Percentiles rank a stretch among this genome's conserved stretches.
These are phyloP conservation scores for Drosophila neotestacea DNA, from an alignment of 2,888 invertebrate genomes.

Conservation along the genomic window DNA sequence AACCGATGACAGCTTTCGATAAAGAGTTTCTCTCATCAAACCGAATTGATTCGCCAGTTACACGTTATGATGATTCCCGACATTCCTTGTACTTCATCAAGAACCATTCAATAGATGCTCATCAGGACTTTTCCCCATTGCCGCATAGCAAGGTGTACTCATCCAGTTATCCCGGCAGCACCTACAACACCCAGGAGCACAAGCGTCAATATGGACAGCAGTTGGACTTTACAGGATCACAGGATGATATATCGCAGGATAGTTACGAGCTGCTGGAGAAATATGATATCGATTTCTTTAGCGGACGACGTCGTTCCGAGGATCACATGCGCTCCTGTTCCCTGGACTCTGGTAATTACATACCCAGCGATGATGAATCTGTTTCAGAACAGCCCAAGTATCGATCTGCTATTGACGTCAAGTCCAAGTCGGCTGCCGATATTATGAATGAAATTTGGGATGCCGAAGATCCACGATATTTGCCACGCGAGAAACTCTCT, in stretches of 20 bases:
- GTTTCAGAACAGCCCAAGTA: slow-evolving; percentile 87
- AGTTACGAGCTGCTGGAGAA: slow-evolving; percentile 94
- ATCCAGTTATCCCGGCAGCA: slow-evolving; percentile 94
- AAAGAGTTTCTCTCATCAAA: slow-evolving; percentile 85
- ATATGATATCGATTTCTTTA: slow-evolving; percentile 86
- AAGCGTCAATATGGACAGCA: slow-evolving; percentile 87
- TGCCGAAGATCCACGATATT: slow-evolving; percentile 91
- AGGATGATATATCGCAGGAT: slow-evolving; percentile 95
- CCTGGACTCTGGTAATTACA: slow-evolving; percentile 91
- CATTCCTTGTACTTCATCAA: slow-evolving; percentile 88
- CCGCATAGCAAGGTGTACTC: slow-evolving; percentile 92
- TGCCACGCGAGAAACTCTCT: slow-evolving; percentile 90
- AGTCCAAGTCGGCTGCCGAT: slow-evolving; percentile 89
- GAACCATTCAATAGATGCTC: slow-evolving; percentile 89
- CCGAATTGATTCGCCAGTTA: slow-evolving; percentile 89
- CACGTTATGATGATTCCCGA: slow-evolving; percentile 90
- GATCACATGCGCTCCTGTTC: slow-evolving; percentile 89
- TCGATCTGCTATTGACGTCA: slow-evolving; percentile 87
- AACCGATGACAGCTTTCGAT: slow-evolving; percentile 85
- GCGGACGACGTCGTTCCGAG: slow-evolving; percentile 84
- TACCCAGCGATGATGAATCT: slow-evolving; percentile 91
- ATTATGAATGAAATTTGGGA: slow-evolving; percentile 91
- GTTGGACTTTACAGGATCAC: slow-evolving; percentile 88
- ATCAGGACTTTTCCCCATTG: slow-evolving; percentile 88
- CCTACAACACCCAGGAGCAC: slow-evolving; percentile 87